Evolutionary conservation across 1,140 invertebrate genomes (phyloP).

Genomic region (Drosophila pseudoananassae): DNA sequence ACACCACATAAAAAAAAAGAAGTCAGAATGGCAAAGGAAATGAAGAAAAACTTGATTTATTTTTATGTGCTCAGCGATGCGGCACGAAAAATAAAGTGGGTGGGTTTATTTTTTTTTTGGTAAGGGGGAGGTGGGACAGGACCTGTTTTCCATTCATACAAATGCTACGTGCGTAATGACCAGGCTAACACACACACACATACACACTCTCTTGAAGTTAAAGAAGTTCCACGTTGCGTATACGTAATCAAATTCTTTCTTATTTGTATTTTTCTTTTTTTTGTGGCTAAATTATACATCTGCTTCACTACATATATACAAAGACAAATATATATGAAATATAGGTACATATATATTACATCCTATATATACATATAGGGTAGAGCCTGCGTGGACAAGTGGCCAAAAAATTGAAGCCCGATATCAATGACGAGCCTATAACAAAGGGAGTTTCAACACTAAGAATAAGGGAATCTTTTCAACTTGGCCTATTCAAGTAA

Average conservation of each 20-base stretch:
- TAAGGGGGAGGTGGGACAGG: background rate
- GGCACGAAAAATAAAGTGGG: conserved; percentile 22
- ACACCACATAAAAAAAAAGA: conserved; percentile 14
- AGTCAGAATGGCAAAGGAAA: conserved; percentile 65
- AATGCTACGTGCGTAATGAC: conserved; percentile 79
- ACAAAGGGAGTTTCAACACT: conserved; percentile 28
- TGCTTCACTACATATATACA: conserved; percentile 27
- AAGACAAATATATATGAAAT: background rate
- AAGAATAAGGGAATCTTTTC: background rate
- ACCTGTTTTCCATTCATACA: conserved; percentile 67
- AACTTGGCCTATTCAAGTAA: no score
- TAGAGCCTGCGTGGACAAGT: conserved; percentile 61
- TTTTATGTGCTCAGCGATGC: conserved; percentile 77
- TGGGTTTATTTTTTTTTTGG: no score
- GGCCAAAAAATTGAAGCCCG: conserved; percentile 29
- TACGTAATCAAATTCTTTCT: conserved; percentile 72
- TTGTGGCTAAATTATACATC: conserved; percentile 65
- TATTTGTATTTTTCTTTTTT: conserved; percentile 39
- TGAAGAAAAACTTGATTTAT: conserved; percentile 82
- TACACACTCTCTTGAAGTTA: conserved; percentile 58
- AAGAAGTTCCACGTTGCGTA: conserved; percentile 78
- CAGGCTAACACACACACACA: conserved; percentile 55
- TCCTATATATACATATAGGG: background rate
- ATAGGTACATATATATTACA: background rate
- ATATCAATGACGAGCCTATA: conserved; percentile 11